These are phyloP conservation scores for Hyperopisus bebe DNA, from an alignment of 2,113 vertebrate genomes.

Conservation along the genomic window DNA sequence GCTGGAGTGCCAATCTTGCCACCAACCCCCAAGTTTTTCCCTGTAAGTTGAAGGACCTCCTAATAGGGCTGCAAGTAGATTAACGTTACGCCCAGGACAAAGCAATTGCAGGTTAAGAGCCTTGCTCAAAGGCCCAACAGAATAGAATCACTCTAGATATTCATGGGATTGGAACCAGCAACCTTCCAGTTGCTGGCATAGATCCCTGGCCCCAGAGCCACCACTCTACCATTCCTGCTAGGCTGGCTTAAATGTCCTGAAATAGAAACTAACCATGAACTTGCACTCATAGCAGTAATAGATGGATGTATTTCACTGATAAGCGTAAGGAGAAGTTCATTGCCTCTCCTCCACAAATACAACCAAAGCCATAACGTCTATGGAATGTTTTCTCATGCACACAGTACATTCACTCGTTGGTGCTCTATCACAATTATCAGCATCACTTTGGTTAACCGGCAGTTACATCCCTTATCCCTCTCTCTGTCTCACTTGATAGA, in stretches of 20 bases:
- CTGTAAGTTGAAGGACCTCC: too few relatives aligned
- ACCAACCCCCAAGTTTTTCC: too few relatives aligned
- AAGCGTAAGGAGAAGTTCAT: background rate
- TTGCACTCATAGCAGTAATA: background rate
- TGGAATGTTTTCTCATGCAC: background rate
- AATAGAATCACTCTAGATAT: too few relatives aligned
- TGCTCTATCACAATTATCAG: background rate
- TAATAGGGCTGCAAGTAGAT: too few relatives aligned
- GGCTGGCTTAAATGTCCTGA: background rate
- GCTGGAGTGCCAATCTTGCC: too few relatives aligned
- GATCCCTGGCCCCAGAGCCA: too few relatives aligned
- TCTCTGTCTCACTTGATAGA: background rate
- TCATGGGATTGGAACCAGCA: too few relatives aligned
- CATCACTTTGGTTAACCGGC: background rate
- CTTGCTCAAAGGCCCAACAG: too few relatives aligned
- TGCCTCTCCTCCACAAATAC: background rate
- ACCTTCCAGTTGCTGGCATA: too few relatives aligned
- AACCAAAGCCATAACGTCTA: background rate
- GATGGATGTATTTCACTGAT: background rate
- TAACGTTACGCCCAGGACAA: too few relatives aligned
- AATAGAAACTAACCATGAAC: background rate
- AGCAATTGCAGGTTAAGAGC: too few relatives aligned
- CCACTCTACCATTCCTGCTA: background rate
- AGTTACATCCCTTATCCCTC: background rate
- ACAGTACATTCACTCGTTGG: background rate